Evolutionary conservation across 2,888 invertebrate species (phyloP), one percentile per base, ranked within the genome.

Genomic region (Eristalinus sepulchralis): DNA sequence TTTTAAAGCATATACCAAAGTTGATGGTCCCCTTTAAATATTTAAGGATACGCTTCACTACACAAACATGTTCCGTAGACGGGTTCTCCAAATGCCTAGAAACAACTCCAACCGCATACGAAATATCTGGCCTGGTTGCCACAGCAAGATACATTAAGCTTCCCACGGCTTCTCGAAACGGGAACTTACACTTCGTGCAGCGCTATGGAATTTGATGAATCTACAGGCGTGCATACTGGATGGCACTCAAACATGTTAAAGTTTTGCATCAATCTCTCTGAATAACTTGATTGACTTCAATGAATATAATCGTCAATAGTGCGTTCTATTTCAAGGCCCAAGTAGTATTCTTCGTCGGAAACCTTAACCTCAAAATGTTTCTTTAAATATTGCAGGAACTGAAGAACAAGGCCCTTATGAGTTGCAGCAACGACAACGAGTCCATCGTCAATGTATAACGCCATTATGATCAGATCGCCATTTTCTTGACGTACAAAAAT

Each of bases 161-260:
- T 10, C 88, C 88, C 24, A 88, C 80, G 24, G 83, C 88, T 88
- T 89, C 84, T 77, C 88, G 59, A 66, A 80, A 88, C 60, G 89
- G 88, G 66, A 84, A 88, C 24, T 27, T n/a, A 27, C 27, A 27
- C 5, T 27, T 27, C 27, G 27, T 27, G 27, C 27, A 27, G 27
- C 5, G 27, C 27, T 27, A 27, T 27, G 27, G 27, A 27, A 27
- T 27, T 27, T 8, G 31, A 53, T n/a, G 24, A 11, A 27, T 72
- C 81, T 63, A 68, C 67, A 36, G 85, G 87, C 68, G 88, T 89
- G 57, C 79, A 77, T 33, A 88, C 78, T 39, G 64, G 47, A 60
- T 80, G n/a, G 78, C 55, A 31, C 27, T 83, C 66, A 63, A 59
- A 53, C 87, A 89, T 88, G 39, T 88, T 88, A 59, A 88, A 89